These are phyloP conservation scores for Stenotaenia linearis DNA, from an alignment of 2,888 invertebrate species.

Conservation along the genomic window DNA sequence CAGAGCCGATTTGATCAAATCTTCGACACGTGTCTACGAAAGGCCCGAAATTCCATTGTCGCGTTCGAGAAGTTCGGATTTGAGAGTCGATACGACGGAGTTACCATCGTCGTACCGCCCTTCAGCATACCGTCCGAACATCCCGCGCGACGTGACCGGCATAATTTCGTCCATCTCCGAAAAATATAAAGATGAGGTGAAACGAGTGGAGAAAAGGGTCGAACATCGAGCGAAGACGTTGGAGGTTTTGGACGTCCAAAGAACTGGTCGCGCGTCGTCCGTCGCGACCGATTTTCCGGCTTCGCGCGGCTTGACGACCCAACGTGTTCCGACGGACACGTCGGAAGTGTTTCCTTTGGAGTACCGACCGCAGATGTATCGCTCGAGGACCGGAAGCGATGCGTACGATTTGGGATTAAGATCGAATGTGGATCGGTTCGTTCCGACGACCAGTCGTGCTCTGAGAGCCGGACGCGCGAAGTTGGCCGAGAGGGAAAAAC, in stretches of 20 bases:
- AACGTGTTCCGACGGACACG: too few relatives aligned
- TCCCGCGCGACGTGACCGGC: background rate
- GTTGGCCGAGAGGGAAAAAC: background rate
- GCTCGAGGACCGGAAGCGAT: background rate
- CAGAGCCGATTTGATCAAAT: background rate
- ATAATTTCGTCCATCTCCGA: background rate
- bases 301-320: background rate
- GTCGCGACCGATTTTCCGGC: background rate
- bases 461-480: background rate
- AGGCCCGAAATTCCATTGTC: background rate
- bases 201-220: background rate
- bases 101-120: background rate
- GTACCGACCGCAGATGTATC: background rate
- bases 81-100: background rate
- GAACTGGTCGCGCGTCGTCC: background rate
- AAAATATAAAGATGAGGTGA: background rate
- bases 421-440: background rate
- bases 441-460: background rate
- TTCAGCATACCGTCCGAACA: background rate
- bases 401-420: background rate
- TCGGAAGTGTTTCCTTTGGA: background rate
- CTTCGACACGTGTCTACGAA: background rate
- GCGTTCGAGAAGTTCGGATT: background rate
- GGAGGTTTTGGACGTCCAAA: background rate
- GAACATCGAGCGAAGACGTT: background rate